Evolutionary conservation across 2,888 invertebrate genomes (phyloP), one percentile per base, ranked within the genome.

Genomic region (Unio delphinus): DNA sequence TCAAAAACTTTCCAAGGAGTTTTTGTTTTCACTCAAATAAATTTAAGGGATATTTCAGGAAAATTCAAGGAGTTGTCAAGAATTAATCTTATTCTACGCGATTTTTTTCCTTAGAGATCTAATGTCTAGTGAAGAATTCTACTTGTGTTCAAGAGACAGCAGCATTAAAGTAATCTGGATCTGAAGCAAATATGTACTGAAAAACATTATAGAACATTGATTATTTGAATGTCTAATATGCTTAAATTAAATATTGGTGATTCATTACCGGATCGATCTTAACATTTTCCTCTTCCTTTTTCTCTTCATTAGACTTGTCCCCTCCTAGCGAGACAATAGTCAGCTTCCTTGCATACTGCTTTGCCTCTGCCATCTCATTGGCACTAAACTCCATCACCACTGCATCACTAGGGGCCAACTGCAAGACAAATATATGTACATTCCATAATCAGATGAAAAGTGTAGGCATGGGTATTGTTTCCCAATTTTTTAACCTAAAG

Each of bases 321-420:
- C 84, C 86, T 8, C 85, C 80, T 62, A 87, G 79, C 23, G 79
- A 94, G 26, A 96, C 89, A 17, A 90, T 86, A 80, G 88, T 95
- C 68, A 96, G 91, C 90, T 95, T 96, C 60, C 95, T 93, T n/a
- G 96, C 95, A 89, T 95, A 96, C 87, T 82, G 78, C 69, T 86
- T 86, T 8, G 89, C 90, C 55, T 94, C 94, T 84, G 93, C 93
- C 86, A 97, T 91, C 80, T 95, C 95, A 82, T 94, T 94, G 68
- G 96, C 96, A 89, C 95, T 94, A 82, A 95, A 94, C 83, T 94
- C 94, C 64, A 93, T 92, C 88, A 98, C 95, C 64, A 93, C 91
- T 74, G 93, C 93, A 89, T 98, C 97, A 83, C 95, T 94, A 1
- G 98, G 98, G 64, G 94, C 93, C 68, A 98, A 90, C 95, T 95